Base-by-base conservation (phyloP, 2,113 vertebrate species). In the Bubo blakistoni region DNA sequence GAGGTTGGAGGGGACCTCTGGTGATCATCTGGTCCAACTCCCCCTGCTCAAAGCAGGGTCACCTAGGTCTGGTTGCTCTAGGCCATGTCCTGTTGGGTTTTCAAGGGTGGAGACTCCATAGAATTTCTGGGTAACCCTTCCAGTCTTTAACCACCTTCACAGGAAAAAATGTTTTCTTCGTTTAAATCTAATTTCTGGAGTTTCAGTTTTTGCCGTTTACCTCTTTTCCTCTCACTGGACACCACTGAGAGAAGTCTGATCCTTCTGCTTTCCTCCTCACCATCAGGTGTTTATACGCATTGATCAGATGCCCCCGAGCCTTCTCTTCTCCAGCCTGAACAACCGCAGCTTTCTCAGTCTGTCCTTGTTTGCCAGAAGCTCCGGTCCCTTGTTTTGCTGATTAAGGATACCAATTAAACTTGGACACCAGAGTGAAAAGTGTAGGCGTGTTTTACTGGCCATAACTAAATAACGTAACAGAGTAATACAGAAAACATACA, bases 241-340 rank as follows among this genome's bases (percentile, higher is more conserved):
- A 73, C 6, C 5, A 7, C 21, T n/a, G 36, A 16, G 32, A 84
- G 22, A 7, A 78, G 4, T 69, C 27, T 71, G 25, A 20, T 71
- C 32, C 21, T 81, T 30, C n/a, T 78, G 1, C 16, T 78, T 85
- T 62, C 25, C 16, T 67, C 8, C 40, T 12, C 9, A 22, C 21
- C 2, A 21, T 44, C 13, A 54, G 1, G 2, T 29, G 54, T 40
- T 42, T 77, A 54, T 44, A 46, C 8, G 0, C 17, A 30, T 20
- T 72, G 5, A 11, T 62, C 49, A 59, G 24, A 44, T 72, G 10
- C 7, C 15, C 22, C 9, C 14, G 22, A 66, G 8, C 5, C 30
- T 81, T 30, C 11, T 66, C 2, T 1, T 44, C 54, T 67, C 4
- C 34, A 49, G 13, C 5, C 24, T 87, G 42, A 84, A 58, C 26